Evolutionary conservation across 2,113 vertebrate species (phyloP).

Genomic region (Scytalopus superciliaris): DNA sequence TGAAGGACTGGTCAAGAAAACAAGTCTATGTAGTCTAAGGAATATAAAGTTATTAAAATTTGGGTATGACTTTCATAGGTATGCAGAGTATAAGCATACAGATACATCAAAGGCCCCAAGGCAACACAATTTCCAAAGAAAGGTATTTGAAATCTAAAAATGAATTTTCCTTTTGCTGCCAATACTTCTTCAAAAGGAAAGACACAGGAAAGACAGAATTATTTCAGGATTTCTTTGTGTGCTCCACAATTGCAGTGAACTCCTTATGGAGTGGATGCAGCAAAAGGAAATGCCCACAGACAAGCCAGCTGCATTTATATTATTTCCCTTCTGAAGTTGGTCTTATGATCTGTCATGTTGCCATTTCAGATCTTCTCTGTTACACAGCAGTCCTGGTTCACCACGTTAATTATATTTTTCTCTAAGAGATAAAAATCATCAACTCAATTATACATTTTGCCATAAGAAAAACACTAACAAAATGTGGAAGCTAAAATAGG

Average conservation of each 20-base stretch:
- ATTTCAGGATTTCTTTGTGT: background rate
- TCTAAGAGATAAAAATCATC: background rate
- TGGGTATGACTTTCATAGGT: background rate
- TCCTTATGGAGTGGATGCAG: fast-evolving
- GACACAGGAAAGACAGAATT: background rate
- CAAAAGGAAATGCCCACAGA: background rate
- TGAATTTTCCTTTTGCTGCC: background rate
- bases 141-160: background rate
- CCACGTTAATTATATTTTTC: background rate
- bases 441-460: background rate
- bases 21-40: background rate
- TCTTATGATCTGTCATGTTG: background rate
- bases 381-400: background rate
- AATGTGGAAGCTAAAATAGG: background rate
- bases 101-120: background rate
- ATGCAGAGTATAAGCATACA: background rate
- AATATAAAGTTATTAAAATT: background rate
- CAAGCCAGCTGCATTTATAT: background rate
- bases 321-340: background rate
- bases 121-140: background rate
- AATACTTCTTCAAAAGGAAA: background rate
- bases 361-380: background rate
- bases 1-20: background rate
- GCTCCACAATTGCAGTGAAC: background rate
- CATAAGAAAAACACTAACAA: background rate